A percentile compares a stretch with the other conserved stretches of the same genome.
Conservation (phyloP, 2,888 invertebrate genomes). For the Brenthis daphne region DNA sequence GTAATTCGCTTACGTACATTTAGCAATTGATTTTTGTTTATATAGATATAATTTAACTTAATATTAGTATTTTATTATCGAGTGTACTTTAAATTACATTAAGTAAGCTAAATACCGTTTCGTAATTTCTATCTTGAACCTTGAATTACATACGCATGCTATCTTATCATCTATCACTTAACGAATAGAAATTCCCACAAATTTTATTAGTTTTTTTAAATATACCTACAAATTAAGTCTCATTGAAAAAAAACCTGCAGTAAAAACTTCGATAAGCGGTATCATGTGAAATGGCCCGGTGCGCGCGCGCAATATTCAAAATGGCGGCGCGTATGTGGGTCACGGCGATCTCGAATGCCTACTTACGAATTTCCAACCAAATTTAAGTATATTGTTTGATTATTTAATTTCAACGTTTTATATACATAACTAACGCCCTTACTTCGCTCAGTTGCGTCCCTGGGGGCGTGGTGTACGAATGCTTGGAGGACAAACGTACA, state of each 20-base stretch:
- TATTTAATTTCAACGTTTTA: constrained; percentile 2
- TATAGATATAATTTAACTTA: no score
- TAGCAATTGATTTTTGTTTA: no score
- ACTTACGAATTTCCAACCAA: constrained; percentile 34
- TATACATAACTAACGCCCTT: not conserved
- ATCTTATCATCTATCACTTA: not conserved
- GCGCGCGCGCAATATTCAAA: constrained; percentile 59
- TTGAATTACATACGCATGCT: not conserved
- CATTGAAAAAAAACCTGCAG: constrained; percentile 10
- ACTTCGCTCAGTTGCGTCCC: no score
- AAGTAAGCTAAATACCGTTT: no score
- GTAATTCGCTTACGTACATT: no score
- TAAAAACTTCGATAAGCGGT: constrained; percentile 41
- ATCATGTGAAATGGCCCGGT: constrained; percentile 63
- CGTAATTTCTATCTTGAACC: not conserved
- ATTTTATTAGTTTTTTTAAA: not conserved
- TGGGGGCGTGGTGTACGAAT: no score
- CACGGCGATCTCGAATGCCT: constrained; percentile 55
- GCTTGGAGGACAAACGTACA: no score
- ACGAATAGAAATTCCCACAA: not conserved
- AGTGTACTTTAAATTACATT: no score
- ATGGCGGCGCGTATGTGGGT: constrained; percentile 66
- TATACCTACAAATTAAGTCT: not conserved
- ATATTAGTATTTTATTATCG: no score
- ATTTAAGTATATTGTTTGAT: constrained; percentile 21